Percentiles rank a stretch among this genome's conserved stretches.
These are phyloP conservation scores for Drosophila nigrodunni DNA, from an alignment of 1,140 invertebrate genomes.

Conservation along the genomic window DNA sequence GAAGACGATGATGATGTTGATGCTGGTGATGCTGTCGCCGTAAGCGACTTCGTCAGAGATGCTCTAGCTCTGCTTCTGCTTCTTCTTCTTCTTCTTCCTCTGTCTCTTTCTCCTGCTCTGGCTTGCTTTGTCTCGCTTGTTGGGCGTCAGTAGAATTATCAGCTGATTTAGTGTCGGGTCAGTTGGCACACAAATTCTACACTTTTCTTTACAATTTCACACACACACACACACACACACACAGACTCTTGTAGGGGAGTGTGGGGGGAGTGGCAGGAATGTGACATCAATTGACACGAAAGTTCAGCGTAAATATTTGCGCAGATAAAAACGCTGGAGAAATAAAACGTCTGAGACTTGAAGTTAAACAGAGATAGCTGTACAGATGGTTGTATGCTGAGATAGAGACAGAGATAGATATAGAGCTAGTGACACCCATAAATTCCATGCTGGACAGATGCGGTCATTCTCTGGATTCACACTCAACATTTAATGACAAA, in stretches of 20 bases:
- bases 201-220: slow-evolving; percentile 79
- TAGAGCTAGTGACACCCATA: slow-evolving; percentile 66
- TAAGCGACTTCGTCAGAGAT: slow-evolving; percentile 1
- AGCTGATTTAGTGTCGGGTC: slow-evolving; percentile 78
- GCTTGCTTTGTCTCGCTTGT: slow-evolving; percentile 27
- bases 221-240: slow-evolving; percentile 34
- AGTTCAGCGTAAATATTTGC: slow-evolving; percentile 82
- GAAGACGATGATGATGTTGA: slow-evolving; percentile 14
- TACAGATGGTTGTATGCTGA: background rate
- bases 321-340: slow-evolving; percentile 66
- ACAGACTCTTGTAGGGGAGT: background rate
- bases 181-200: slow-evolving; percentile 75
- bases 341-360: slow-evolving; percentile 44
- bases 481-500: slow-evolving; percentile 75
- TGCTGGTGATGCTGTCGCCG: slow-evolving; percentile 20
- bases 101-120: background rate
- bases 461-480: slow-evolving; percentile 58
- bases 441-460: slow-evolving; percentile 63
- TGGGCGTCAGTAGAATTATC: slow-evolving; percentile 59
- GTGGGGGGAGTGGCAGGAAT: slow-evolving; percentile 45
- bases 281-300: slow-evolving; percentile 82
- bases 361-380: slow-evolving; percentile 11
- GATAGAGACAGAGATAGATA: slow-evolving; percentile 5
- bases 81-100: background rate
- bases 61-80: background rate